Evolutionary conservation across 2,113 vertebrate genomes (phyloP), one percentile per base, ranked within the genome.

Genomic region (Plestiodon gilberti): DNA sequence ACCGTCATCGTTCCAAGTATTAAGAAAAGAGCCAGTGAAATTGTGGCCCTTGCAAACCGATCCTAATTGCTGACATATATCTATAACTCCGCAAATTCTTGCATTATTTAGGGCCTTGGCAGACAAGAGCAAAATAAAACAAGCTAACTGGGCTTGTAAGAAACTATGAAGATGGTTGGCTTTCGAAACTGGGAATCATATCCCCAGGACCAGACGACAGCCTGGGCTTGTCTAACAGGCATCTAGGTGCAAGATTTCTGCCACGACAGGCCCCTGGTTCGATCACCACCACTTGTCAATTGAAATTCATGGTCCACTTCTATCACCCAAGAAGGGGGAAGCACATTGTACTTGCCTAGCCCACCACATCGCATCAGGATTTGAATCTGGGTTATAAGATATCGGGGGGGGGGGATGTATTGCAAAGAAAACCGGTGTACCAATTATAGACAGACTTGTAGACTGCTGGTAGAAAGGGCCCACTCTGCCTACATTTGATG

Each of bases 1-100:
- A n/a, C n/a, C n/a, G n/a, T n/a, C 1, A 0, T 0, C 0, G 35
- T 48, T 80, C 40, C 33, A 20, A 64, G 1, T 10, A 23, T 62
- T 25, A 64, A 38, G 17, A 11, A 33, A 35, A 0, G 5, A 80
- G 48, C 20, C 13, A 40, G 0, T 2, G 2, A 2, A 33, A 28
- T 0, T 28, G 55, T 59, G 40, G 38, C 17, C 0, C 5, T 70
- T 75, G 55, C 4, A n/a, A 73, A 35, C 64, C 0, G 77, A 2
- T 13, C 1, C 4, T 0, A 70, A 10, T 40, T 2, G 3, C 5
- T n/a, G 52, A n/a, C 69, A 38, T 28, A 28, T 30, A 62, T 20
- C 23, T 18, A 62, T 38, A 35, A 23, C 55, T 14, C 2, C 20
- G 3, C 28, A n/a, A 61, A 25, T 40, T 43, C 52, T 52, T 86